These are phyloP conservation scores for Torymus auratus DNA, from an alignment of 2,888 invertebrate species.

Conservation along the genomic window DNA sequence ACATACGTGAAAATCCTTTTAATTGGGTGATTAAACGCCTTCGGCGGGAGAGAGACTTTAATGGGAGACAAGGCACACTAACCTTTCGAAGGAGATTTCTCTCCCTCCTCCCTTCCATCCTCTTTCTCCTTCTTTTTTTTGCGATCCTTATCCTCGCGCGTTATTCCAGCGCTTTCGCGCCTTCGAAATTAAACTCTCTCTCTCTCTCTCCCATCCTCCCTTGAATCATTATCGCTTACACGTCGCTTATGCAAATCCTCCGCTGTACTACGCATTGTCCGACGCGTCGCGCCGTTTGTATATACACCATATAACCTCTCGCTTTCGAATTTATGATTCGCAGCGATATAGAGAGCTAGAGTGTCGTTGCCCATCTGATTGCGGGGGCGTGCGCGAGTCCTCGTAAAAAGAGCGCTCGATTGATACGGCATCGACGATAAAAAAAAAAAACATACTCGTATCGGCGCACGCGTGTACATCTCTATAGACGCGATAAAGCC, in stretches of 20 bases:
- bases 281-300: slow-evolving; percentile 24
- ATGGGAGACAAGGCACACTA: slow-evolving; percentile 61
- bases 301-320: no score
- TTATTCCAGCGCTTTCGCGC: slow-evolving; percentile 31
- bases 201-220: no score
- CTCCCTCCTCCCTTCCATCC: slow-evolving; percentile 48
- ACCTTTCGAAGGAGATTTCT: slow-evolving; percentile 54
- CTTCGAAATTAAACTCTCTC: slow-evolving; percentile 34
- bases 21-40: slow-evolving; percentile 70
- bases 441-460: not conserved
- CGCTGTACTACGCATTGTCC: slow-evolving; percentile 39
- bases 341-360: not conserved
- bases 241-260: slow-evolving; percentile 50
- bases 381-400: not conserved
- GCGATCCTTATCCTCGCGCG: slow-evolving; percentile 36
- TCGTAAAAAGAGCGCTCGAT: slow-evolving; percentile 7
- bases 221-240: slow-evolving; percentile 53
- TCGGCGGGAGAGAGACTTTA: slow-evolving; percentile 62
- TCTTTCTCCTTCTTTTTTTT: slow-evolving; percentile 55
- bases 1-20: slow-evolving; percentile 72
- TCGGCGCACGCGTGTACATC: not conserved
- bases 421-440: slow-evolving; percentile 1
- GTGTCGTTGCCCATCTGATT: not conserved
- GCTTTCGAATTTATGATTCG: slow-evolving; percentile 35
- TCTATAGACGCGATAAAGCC: slow-evolving; percentile 19